Conservation (phyloP, 1,140 invertebrate genomes). For the Paraescarpia echinospica region DNA sequence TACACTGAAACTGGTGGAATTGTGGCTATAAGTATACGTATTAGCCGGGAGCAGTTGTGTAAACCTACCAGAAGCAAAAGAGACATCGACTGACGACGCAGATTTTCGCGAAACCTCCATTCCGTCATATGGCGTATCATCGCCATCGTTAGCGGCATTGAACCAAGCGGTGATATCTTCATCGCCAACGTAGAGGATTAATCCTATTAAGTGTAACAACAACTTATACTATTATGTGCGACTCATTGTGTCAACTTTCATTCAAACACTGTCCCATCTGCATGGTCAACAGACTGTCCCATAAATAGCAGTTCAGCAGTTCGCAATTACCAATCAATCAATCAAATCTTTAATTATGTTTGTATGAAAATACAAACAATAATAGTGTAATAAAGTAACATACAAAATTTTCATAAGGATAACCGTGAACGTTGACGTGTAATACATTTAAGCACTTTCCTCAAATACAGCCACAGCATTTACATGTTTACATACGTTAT, state of each 20-base stretch:
- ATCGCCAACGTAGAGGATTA: background rate
- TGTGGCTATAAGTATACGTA: background rate
- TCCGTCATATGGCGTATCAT: background rate
- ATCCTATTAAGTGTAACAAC: background rate
- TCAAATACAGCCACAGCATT: too few relatives aligned
- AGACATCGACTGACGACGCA: background rate
- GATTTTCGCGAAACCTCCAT: background rate
- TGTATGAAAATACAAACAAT: too few relatives aligned
- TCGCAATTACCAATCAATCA: too few relatives aligned
- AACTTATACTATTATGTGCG: background rate
- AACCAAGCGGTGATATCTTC: background rate
- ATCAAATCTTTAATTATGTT: too few relatives aligned
- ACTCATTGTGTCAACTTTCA: background rate
- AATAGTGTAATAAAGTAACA: too few relatives aligned
- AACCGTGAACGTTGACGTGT: too few relatives aligned
- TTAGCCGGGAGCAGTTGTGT: background rate
- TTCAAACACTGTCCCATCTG: background rate
- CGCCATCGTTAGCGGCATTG: background rate
- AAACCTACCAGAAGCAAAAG: background rate
- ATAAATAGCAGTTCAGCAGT: background rate
- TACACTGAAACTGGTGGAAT: too few relatives aligned
- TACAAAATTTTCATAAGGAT: too few relatives aligned
- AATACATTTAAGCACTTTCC: too few relatives aligned
- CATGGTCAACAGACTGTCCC: background rate
- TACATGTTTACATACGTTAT: too few relatives aligned